A percentile compares a stretch with the other conserved stretches of the same genome.
These are phyloP conservation scores for Pteropus alecto DNA, from an alignment of 2,113 vertebrate genomes.

Conservation along the genomic window DNA sequence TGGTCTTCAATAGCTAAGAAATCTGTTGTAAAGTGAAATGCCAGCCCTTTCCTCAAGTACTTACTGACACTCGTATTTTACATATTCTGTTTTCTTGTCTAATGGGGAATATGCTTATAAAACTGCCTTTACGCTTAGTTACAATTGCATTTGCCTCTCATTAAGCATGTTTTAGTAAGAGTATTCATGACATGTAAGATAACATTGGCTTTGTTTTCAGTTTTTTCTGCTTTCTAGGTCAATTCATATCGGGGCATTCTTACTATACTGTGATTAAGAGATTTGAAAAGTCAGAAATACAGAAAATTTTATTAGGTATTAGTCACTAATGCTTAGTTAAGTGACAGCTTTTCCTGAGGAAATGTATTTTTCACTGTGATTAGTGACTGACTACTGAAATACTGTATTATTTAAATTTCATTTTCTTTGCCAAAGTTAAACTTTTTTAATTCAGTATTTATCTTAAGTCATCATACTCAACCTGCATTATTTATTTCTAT, in stretches of 20 bases:
- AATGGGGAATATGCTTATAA: neutral
- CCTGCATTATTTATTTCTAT: neutral
- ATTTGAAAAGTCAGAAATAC: neutral
- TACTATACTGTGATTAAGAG: neutral
- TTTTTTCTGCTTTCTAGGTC: neutral
- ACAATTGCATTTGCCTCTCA: neutral
- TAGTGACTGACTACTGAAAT: neutral
- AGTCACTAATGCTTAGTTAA: neutral
- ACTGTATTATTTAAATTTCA: neutral
- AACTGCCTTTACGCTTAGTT: neutral
- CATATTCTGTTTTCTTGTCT: neutral
- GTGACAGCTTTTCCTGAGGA: neutral
- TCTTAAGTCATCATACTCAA: neutral
- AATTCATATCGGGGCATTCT: neutral
- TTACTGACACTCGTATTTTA: neutral
- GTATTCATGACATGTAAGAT: neutral
- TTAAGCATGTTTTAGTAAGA: constrained; percentile 4
- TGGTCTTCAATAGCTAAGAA: constrained; percentile 73
- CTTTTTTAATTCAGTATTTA: neutral
- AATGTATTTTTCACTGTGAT: neutral
- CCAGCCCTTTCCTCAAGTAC: neutral
- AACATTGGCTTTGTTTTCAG: neutral
- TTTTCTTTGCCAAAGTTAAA: neutral
- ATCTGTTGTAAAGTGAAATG: constrained; percentile 81
- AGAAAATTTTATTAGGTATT: neutral